Evolutionary conservation across 2,888 invertebrate species (phyloP), one percentile per base, ranked within the genome.

Genomic region (Acanthosepion lycidas): DNA sequence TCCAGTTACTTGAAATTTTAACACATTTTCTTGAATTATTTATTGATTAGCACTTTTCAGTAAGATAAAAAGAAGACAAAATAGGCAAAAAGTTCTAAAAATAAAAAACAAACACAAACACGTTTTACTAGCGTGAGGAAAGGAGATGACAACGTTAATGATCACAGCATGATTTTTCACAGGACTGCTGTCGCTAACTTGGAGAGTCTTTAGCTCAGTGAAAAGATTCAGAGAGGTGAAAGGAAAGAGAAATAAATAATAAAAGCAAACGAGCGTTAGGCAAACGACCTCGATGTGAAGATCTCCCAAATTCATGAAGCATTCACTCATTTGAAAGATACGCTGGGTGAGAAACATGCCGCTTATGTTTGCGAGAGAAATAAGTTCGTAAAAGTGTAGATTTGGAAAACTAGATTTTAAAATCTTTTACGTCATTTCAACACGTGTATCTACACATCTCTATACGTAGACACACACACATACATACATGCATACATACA

Each of bases 141-240:
- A 15, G 15, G 78, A 78, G 15, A 78, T 78, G 78, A 78, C 78
- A 78, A 78, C 78, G n/a, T 78, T 78, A 78, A n/a, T 78, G 78
- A 78, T 78, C 78, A 78, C 78, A 78, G 78, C 78, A n/a, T 78
- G 78, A 78, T 78, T 78, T 78, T 78, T 78, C 78, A 78, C 78
- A 78, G 78, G 78, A 78, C 78, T 78, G 78, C 33, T 78, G 78
- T 78, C 78, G 78, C 78, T 78, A 78, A 78, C n/a, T n/a, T 78
- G n/a, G n/a, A 93, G 93, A 94, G 59, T 93, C 92, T 64, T 49
- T 59, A 64, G 92, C 42, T 91, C 53, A 33, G 48, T 92, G 64
- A 94, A 93, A 78, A 59, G 49, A 64, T 33, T 59, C 23, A 78
- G 42, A 49, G 42, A 94, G 55, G 48, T n/a, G n/a, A 78, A 91